phyloP scores from a whole-genome alignment of 2,113 vertebrate species.

The Daphoenositta chrysoptera region DNA sequence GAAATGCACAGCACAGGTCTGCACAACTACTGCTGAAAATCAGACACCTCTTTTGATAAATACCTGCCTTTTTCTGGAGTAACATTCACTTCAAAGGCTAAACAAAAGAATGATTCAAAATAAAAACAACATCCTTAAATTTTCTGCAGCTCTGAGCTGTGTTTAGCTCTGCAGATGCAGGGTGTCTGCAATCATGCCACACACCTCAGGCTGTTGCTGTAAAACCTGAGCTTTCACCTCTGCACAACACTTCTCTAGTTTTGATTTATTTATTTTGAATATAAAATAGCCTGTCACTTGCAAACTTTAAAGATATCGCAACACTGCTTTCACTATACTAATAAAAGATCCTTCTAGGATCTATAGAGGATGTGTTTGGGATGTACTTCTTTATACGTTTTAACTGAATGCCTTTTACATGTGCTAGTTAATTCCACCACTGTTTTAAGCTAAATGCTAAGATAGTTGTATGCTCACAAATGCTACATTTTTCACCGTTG shows the following conservation, averaged over 20 bases:
- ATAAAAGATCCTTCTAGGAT: not conserved
- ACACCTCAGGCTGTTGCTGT: not conserved
- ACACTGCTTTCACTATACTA: not conserved
- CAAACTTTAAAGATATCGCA: not conserved
- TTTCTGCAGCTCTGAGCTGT: not conserved
- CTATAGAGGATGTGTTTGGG: not conserved
- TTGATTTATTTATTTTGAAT: not conserved
- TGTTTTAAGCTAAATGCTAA: not conserved
- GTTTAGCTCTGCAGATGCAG: slow-evolving; percentile 7
- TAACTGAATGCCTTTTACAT: not conserved
- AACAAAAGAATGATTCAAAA: not conserved
- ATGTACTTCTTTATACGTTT: not conserved
- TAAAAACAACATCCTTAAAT: not conserved
- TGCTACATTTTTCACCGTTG: not conserved
- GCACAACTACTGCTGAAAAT: not conserved
- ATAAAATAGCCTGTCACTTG: not conserved
- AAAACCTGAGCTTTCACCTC: not conserved
- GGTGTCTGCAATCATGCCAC: not conserved
- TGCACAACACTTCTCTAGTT: not conserved
- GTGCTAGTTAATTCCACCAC: not conserved
- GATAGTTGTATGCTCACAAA: not conserved
- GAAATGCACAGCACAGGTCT: not conserved
- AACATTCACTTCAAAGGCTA: not conserved
- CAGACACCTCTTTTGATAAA: not conserved
- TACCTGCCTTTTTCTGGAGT: not conserved